Evolutionary conservation across 2,888 invertebrate genomes (phyloP).

Genomic region (Ichneumon xanthorius): DNA sequence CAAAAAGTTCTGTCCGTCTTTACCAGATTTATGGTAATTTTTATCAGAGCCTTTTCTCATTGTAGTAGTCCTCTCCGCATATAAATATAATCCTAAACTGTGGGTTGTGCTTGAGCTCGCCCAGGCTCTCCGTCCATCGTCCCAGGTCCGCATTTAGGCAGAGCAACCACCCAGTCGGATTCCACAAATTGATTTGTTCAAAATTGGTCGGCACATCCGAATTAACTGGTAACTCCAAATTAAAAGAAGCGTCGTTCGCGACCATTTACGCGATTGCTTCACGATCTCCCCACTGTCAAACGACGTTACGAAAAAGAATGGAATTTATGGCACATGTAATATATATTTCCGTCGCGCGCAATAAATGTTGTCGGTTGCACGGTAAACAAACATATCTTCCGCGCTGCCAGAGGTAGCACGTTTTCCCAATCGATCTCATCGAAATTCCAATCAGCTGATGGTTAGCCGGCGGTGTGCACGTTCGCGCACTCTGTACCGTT

Average conservation of each 20-base stretch:
- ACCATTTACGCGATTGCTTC: not conserved
- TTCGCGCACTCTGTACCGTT: slow-evolving; percentile 9
- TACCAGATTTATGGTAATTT: too few species aligned
- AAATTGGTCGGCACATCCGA: not conserved
- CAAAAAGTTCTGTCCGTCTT: too few species aligned
- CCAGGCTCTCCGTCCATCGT: too few species aligned
- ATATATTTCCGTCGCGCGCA: slow-evolving; percentile 19
- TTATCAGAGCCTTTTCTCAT: too few species aligned
- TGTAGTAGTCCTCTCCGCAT: too few species aligned
- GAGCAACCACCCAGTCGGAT: not conserved
- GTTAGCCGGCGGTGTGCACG: slow-evolving; percentile 47
- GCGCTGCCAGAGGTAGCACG: slow-evolving; percentile 20
- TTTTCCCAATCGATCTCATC: slow-evolving; percentile 60
- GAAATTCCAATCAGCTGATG: slow-evolving; percentile 67
- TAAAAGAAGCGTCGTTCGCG: not conserved
- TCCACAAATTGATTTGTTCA: not conserved
- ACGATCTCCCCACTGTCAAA: not conserved
- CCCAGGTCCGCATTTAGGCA: not conserved
- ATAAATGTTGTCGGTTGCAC: slow-evolving; percentile 30
- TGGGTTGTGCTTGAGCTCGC: not conserved
- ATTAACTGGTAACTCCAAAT: not conserved
- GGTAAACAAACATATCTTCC: slow-evolving; percentile 41
- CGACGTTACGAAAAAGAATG: slow-evolving; percentile 2
- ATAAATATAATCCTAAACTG: not conserved
- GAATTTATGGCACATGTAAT: slow-evolving; percentile 29